Evolutionary conservation across 2,888 invertebrate species (phyloP), one percentile per base, ranked within the genome.

Genomic region (Dexiosoma caninum): DNA sequence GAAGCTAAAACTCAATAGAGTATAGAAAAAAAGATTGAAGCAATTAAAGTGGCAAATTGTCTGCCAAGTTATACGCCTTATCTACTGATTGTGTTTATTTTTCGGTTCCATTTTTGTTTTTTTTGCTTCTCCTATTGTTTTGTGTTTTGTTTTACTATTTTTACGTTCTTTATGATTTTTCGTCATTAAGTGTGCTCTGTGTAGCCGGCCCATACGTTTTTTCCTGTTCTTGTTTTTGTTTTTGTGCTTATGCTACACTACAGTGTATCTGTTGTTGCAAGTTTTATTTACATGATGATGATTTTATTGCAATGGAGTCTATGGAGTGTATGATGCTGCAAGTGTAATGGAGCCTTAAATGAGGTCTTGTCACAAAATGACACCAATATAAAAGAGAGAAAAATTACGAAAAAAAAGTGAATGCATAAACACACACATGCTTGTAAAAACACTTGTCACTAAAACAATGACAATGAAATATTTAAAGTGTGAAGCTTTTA

Each of bases 41-140:
- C 87, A 88, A 88, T 88, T 88, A 88, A 88, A 88, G 85, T 87
- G 86, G 88, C 86, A 87, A 88, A 88, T 88, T 87, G 87, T 87
- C 85, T 86, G 82, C 80, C 83, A 81, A 82, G 78, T 80, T 81
- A 70, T 75, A 75, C 49, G 77, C 55, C 79, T 77, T 81, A 81
- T 81, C 77, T 57, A 59, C 71, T 69, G 77, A 77, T 81, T 77
- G 72, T 81, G 72, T 81, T 81, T 81, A 74, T 69, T 77, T 81
- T 70, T 79, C 46, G 80, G 60, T 64, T 78, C 7, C n/a, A n/a
- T n/a, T n/a, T n/a, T n/a, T n/a, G n/a, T 66, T 51, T 59, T 75
- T 78, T 44, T 70, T 70, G 40, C 60, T 46, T 44, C 19, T 37
- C 23, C 30, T 57, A n/a, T 75, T 74, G 19, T 59, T 14, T 32